Base-by-base conservation (phyloP, 2,113 vertebrate genomes). In the Corythoichthys intestinalis region DNA sequence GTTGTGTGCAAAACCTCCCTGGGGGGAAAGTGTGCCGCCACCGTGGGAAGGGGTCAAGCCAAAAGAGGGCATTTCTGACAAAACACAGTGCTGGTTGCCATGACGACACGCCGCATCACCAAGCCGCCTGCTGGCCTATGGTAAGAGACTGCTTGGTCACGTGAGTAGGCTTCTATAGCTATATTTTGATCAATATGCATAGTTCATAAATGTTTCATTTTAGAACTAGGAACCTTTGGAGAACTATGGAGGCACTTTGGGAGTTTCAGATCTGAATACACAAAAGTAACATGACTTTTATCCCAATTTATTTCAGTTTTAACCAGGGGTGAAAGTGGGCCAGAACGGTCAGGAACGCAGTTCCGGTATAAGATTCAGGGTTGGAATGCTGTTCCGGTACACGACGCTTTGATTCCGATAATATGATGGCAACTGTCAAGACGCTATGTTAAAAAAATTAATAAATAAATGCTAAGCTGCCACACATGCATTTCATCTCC, bases 11-110 rank as follows among this genome's bases (percentile, higher is more conserved):
- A 81, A 90, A 85, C 71, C 78, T 83, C 88, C 67, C 79, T 15
- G 20, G 5, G 65, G 76, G 89, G 80, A 89, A 91, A 91, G 91
- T 90, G 92, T 92, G 91, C 84, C 87, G 5, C 74, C 75, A 69
- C 65, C 35, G 68, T 80, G 81, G 70, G 86, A 74, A 77, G 74
- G 74, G 78, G 74, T 79, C 72, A 77, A 74, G 78, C 79, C 85
- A 79, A 87, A 80, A 76, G 85, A 86, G 79, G 68, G 44, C 71
- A 52, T 80, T 74, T 74, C 74, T 74, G 75, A 86, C 81, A 76
- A 78, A 69, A 78, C 50, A 69, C 71, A 67, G 74, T 75, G 0
- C 52, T 34, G 72, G 83, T 90, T 80, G 73, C 86, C 83, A 88
- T 80, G 76, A 83, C 59, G 78, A 67, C 86, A 0, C 65, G 75